Evolutionary conservation across 2,797 vertebrate species (phyloP).

Genomic region (Sarcophilus harrisii): DNA sequence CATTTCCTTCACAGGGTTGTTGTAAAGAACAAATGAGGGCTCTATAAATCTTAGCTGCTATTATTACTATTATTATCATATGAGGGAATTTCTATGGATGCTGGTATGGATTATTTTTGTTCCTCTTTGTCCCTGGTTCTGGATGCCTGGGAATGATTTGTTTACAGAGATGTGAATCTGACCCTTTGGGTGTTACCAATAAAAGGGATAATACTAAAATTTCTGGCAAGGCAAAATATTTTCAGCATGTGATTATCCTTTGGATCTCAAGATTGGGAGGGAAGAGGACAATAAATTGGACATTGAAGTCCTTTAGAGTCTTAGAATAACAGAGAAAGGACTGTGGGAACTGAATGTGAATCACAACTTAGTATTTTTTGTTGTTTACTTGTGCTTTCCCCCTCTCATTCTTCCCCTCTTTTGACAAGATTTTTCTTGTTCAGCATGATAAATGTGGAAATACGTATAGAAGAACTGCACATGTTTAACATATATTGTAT

Average conservation of each 20-base stretch:
- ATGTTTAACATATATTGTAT: too few species aligned
- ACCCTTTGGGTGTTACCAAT: too few species aligned
- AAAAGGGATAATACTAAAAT: conserved; percentile 1
- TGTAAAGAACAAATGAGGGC: not conserved
- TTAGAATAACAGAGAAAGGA: too few species aligned
- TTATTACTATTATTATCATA: not conserved
- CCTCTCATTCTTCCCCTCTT: too few species aligned
- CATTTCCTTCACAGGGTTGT: not conserved
- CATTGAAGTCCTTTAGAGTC: too few species aligned
- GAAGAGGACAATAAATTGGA: not conserved
- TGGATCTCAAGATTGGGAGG: not conserved
- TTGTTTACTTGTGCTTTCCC: too few species aligned
- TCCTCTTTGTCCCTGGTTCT: not conserved
- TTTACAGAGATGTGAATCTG: not conserved
- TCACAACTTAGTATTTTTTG: too few species aligned
- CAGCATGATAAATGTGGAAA: too few species aligned
- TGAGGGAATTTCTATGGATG: not conserved
- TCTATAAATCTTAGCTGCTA: not conserved
- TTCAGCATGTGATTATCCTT: not conserved
- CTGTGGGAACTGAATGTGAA: too few species aligned
- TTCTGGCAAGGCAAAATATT: not conserved
- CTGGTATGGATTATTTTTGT: not conserved
- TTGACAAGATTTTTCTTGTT: too few species aligned
- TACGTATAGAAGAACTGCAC: too few species aligned
- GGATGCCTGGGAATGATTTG: not conserved